Conservation (phyloP, 2,888 invertebrate species). For the Patella pellucida region DNA sequence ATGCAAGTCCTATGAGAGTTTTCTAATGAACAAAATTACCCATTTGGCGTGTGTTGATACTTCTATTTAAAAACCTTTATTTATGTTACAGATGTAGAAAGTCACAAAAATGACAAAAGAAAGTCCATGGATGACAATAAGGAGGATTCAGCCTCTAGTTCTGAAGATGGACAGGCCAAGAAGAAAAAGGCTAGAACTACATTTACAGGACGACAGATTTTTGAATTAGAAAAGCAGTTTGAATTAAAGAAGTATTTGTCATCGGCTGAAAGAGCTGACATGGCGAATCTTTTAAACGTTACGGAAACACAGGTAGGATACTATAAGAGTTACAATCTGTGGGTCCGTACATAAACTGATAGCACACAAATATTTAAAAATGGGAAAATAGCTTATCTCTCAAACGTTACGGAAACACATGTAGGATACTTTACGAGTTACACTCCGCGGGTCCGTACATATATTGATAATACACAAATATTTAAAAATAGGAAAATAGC, state of each 20-base stretch:
- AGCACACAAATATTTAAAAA: too few relatives aligned
- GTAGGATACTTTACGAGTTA: conserved; percentile 73
- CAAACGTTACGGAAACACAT: conserved; percentile 97
- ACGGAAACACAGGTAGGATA: conserved; percentile 93
- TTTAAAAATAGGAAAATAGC: too few relatives aligned
- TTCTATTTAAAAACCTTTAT: not conserved
- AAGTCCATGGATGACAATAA: conserved; percentile 30
- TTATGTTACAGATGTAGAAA: conserved; percentile 22
- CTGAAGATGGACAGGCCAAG: conserved; percentile 45
- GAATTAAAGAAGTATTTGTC: conserved; percentile 96
- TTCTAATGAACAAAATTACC: not conserved
- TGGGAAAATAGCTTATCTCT: too few relatives aligned
- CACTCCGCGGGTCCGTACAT: too few relatives aligned
- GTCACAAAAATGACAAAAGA: conserved; percentile 34
- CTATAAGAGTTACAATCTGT: not conserved
- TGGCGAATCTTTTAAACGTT: conserved; percentile 93
- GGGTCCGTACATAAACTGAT: too few relatives aligned
- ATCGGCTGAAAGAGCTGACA: conserved; percentile 92
- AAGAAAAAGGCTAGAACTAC: conserved; percentile 89
- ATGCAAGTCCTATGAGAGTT: too few relatives aligned
- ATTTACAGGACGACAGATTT: conserved; percentile 95
- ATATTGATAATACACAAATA: too few relatives aligned
- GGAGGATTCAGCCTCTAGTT: conserved; percentile 25
- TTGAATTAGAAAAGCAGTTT: conserved; percentile 95
- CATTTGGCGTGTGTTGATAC: not conserved